A percentile compares a stretch with the other conserved stretches of the same genome.
phyloP scores from a whole-genome alignment of 2,797 vertebrate species.

The Macropodus opercularis region DNA sequence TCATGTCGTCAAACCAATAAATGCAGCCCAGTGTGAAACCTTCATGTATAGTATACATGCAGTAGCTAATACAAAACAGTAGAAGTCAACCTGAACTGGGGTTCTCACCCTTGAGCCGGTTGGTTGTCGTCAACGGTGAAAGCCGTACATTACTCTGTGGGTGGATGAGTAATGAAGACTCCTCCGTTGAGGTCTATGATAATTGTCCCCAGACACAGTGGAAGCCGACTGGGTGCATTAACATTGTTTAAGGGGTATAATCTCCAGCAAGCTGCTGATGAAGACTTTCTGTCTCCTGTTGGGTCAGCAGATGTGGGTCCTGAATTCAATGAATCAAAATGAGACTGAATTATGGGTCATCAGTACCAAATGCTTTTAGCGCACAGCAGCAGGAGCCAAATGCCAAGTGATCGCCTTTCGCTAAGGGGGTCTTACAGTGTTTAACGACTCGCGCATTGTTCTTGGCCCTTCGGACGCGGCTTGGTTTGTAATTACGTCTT shows the following conservation, averaged over 20 bases:
- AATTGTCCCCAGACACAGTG: conserved; percentile 20
- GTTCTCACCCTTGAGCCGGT: conserved; percentile 4
- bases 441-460: conserved; percentile 37
- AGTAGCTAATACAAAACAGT: background rate
- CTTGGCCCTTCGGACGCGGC: conserved; percentile 41
- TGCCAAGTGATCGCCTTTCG: conserved; percentile 58
- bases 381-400: conserved; percentile 59
- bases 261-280: conserved; percentile 55
- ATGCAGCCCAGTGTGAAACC: too few relatives aligned
- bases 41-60: too few relatives aligned
- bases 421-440: conserved; percentile 33
- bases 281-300: conserved; percentile 46
- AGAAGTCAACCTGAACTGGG: background rate
- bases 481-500: conserved; percentile 38
- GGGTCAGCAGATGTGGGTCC: conserved; percentile 61
- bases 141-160: conserved; percentile 8
- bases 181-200: conserved; percentile 13
- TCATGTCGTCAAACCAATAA: too few relatives aligned
- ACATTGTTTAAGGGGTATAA: conserved; percentile 51
- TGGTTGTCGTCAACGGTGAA: conserved; percentile 19
- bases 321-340: conserved; percentile 71
- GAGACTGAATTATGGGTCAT: conserved; percentile 78
- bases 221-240: conserved; percentile 28
- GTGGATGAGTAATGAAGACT: conserved; percentile 36
- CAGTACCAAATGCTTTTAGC: conserved; percentile 60